These are phyloP conservation scores for Acrobasis suavella DNA, from an alignment of 2,888 invertebrate genomes.

Conservation along the genomic window DNA sequence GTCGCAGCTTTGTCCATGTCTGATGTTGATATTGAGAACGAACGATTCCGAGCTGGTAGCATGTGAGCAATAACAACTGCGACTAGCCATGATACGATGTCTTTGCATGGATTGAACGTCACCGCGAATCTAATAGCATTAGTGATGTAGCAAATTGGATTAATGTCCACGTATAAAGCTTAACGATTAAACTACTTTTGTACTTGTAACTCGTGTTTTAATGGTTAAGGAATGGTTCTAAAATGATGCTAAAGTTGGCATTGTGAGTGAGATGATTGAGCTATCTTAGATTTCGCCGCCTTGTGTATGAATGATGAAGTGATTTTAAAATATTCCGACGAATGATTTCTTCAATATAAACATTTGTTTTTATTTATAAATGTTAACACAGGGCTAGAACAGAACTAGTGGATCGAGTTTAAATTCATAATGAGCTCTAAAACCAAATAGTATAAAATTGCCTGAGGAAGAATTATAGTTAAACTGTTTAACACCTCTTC, in stretches of 20 bases:
- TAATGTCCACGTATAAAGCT: constrained; percentile 4
- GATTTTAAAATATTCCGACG: neutral
- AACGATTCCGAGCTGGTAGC: neutral
- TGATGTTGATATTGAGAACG: constrained; percentile 3
- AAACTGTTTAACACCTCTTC: neutral
- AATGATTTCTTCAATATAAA: neutral
- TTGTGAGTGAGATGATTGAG: neutral
- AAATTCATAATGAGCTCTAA: neutral
- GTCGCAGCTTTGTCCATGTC: neutral
- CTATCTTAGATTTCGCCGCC: too few species aligned
- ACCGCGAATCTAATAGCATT: constrained; percentile 8
- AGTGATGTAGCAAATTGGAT: constrained; percentile 7
- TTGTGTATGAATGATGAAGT: neutral
- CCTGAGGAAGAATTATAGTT: neutral
- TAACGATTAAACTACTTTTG: constrained; percentile 3
- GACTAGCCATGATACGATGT: neutral
- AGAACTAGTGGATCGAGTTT: neutral
- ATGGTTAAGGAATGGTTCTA: neutral
- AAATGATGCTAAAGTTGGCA: neutral
- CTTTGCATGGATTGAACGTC: neutral
- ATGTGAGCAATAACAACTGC: neutral
- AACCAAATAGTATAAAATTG: neutral
- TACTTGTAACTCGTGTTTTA: neutral
- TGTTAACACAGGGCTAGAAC: neutral
- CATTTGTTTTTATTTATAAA: neutral